phyloP scores from a whole-genome alignment of 1,140 invertebrate species.

The Philotrypesis tridentata region DNA sequence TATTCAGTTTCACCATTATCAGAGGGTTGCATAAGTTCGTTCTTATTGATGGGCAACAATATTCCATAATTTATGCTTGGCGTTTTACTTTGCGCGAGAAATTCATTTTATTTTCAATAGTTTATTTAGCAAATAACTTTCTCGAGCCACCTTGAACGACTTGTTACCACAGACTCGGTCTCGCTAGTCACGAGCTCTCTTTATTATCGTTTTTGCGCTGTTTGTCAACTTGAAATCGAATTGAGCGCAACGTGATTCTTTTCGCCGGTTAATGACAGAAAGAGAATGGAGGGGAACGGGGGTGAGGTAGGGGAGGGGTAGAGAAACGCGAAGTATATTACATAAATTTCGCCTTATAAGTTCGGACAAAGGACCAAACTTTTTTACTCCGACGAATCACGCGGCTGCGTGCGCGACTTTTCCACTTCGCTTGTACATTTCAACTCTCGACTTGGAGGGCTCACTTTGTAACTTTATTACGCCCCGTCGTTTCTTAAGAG shows the following conservation, averaged over 20 bases:
- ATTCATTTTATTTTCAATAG: too few relatives aligned
- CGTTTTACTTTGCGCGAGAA: too few relatives aligned
- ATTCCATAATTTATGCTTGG: too few relatives aligned
- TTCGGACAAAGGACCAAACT: constrained; percentile 20
- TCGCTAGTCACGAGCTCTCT: not conserved
- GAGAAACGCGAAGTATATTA: not conserved
- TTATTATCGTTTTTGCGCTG: not conserved
- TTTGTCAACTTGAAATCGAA: constrained; percentile 34
- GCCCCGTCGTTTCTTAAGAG: not conserved
- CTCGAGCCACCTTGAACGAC: too few relatives aligned
- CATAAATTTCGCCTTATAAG: constrained; percentile 14
- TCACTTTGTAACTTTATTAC: constrained; percentile 34
- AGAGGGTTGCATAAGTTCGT: too few relatives aligned
- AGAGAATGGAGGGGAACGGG: too few relatives aligned
- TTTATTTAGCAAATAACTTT: too few relatives aligned
- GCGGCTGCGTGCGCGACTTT: constrained; percentile 1
- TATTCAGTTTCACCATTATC: too few relatives aligned
- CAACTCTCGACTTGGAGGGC: constrained; percentile 12
- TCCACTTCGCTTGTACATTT: constrained; percentile 4
- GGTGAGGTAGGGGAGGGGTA: not conserved
- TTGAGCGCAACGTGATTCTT: constrained; percentile 27
- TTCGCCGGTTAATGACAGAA: constrained; percentile 4
- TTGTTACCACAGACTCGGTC: not conserved
- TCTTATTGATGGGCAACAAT: too few relatives aligned
- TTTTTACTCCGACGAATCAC: constrained; percentile 26